phyloP scores from a whole-genome alignment of 2,888 invertebrate species.

The Leucophora obtusa region DNA sequence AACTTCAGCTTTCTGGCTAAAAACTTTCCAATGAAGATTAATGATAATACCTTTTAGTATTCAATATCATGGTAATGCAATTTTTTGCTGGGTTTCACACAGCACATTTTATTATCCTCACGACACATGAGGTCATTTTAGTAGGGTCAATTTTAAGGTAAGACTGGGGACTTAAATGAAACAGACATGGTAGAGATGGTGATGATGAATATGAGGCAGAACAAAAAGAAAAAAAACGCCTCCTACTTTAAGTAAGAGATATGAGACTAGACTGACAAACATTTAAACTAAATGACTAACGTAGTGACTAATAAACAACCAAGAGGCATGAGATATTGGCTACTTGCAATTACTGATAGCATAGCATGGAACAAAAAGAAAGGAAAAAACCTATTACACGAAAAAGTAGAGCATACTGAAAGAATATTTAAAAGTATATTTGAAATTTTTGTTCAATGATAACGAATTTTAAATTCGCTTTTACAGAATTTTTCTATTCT shows the following conservation, averaged over 20 bases:
- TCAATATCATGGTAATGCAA: no score
- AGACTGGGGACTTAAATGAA: not conserved
- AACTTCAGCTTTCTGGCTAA: no score
- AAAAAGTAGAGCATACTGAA: constrained; percentile 13
- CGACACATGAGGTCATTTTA: constrained; percentile 50
- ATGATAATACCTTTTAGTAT: no score
- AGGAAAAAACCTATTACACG: constrained; percentile 21
- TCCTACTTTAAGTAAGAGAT: constrained; percentile 3
- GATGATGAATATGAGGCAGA: not conserved
- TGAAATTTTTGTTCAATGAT: no score
- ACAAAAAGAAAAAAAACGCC: constrained; percentile 2
- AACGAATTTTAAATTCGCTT: no score
- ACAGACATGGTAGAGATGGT: not conserved
- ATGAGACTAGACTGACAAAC: constrained; percentile 18
- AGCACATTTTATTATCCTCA: constrained; percentile 25
- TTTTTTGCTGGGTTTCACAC: no score
- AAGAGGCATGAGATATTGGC: constrained; percentile 6
- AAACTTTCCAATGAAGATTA: no score
- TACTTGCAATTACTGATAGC: constrained; percentile 37
- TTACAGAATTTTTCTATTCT: no score
- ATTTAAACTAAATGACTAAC: constrained; percentile 13
- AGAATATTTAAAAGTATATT: no score
- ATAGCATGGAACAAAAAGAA: constrained; percentile 20
- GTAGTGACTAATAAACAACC: not conserved
- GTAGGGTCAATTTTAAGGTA: constrained; percentile 47